Evolutionary conservation across 2,797 vertebrate species (phyloP), one percentile per base, ranked within the genome.

Genomic region (Paramormyrops hopkinsi): DNA sequence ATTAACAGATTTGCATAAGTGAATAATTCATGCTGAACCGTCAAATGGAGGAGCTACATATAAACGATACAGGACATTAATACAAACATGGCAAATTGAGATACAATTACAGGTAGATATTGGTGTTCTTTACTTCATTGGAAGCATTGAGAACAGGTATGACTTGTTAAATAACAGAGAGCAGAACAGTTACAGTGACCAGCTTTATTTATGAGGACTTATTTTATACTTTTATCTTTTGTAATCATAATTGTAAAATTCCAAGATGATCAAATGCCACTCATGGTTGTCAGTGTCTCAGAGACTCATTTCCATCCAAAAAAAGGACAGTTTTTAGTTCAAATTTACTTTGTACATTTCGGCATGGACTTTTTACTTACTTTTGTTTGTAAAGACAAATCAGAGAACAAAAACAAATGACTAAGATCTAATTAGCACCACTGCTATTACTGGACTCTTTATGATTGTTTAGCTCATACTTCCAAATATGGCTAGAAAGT

Each of bases 61-160:
- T 48, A 73, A 86, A 86, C 53, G 62, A 86, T 73, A 86, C 56
- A 53, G 56, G 83, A 89, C 85, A 89, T 89, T 73, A 86, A 89
- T 41, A 89, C 59, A 86, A 51, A 65, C 59, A 69, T 46, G 51
- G 56, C 50, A 89, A 76, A 87, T 41, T 11, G 14, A 50, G 41
- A 19, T 53, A 86, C 59, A 86, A 46, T 86, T 44, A 89, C 48
- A 59, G 83, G 33, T 44, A 65, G 41, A 85, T 48, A 86, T 17
- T 29, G 83, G 54, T 82, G 69, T 25, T 25, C 46, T 25, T 29
- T 54, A 29, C 46, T 17, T 86, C 12, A 19, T 9, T 53, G 22
- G 12, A 33, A 51, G 22, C 48, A 17, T 11, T 33, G 22, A 83
- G 44, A 82, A 59, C 44, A 89, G 86, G 53, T 62, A 53, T n/a